phyloP scores from a whole-genome alignment of 2,113 vertebrate genomes.

The Lepisosteus osseus region DNA sequence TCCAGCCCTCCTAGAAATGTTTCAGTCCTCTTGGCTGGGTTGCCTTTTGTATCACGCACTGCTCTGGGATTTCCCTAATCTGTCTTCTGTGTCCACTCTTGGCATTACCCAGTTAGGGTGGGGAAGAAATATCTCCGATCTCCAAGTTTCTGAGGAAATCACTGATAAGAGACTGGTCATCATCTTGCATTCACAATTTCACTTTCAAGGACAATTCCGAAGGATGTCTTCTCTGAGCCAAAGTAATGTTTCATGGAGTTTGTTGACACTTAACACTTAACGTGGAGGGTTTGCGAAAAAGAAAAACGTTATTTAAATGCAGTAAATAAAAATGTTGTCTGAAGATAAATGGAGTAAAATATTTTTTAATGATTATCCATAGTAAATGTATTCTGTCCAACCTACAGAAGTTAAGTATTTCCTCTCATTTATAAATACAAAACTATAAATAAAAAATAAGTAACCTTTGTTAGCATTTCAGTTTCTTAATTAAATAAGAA shows the following conservation, averaged over 20 bases:
- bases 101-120: conserved; percentile 2
- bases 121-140: neutral
- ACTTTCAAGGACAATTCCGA: neutral
- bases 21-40: neutral
- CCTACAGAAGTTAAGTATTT: too few species aligned
- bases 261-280: conserved; percentile 3
- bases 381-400: too few species aligned
- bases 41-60: conserved; percentile 1
- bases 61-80: conserved; percentile 13
- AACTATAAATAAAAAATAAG: too few species aligned
- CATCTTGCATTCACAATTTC: neutral
- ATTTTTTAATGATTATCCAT: too few species aligned
- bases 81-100: neutral
- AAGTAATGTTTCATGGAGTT: neutral
- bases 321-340: too few species aligned
- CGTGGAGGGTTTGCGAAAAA: neutral
- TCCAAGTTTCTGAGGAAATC: neutral
- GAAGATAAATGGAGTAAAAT: too few species aligned
- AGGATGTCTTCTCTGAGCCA: neutral
- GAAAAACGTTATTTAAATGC: too few species aligned
- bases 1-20: neutral
- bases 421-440: too few species aligned
- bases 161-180: neutral
- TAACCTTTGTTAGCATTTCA: too few species aligned
- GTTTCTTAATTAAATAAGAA: too few species aligned